phyloP scores from a whole-genome alignment of 2,797 vertebrate species.

The Pantherophis alleghaniensis region DNA sequence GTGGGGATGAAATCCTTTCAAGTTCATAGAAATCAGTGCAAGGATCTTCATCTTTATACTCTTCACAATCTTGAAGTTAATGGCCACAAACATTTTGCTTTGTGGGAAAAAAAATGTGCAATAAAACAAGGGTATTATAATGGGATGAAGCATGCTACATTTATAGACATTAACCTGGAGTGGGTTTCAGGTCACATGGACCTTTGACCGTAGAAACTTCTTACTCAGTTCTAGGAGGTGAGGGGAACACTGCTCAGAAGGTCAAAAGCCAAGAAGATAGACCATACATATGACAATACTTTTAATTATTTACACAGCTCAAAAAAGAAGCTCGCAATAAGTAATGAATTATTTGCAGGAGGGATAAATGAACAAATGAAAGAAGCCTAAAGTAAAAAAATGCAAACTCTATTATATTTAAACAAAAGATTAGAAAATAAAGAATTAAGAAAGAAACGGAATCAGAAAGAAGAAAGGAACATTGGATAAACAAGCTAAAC shows the following conservation, averaged over 20 bases:
- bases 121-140: background rate
- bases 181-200: background rate
- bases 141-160: background rate
- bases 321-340: background rate
- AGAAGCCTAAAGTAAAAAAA: background rate
- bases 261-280: background rate
- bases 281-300: background rate
- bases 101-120: background rate
- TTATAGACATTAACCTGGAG: background rate
- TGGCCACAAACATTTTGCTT: background rate
- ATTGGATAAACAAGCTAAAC: background rate
- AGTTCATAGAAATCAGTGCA: background rate
- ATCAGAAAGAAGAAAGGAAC: background rate
- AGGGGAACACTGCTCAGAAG: background rate
- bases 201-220: background rate
- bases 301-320: background rate
- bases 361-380: background rate
- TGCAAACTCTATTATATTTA: background rate
- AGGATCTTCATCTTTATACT: background rate
- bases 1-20: background rate
- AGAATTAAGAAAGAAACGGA: background rate
- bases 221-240: background rate
- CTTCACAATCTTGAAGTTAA: background rate
- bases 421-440: background rate
- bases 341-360: background rate